A percentile compares a stretch with the other conserved stretches of the same genome.
These are phyloP conservation scores for Vanessa atalanta DNA, from an alignment of 1,140 invertebrate genomes.

Conservation along the genomic window DNA sequence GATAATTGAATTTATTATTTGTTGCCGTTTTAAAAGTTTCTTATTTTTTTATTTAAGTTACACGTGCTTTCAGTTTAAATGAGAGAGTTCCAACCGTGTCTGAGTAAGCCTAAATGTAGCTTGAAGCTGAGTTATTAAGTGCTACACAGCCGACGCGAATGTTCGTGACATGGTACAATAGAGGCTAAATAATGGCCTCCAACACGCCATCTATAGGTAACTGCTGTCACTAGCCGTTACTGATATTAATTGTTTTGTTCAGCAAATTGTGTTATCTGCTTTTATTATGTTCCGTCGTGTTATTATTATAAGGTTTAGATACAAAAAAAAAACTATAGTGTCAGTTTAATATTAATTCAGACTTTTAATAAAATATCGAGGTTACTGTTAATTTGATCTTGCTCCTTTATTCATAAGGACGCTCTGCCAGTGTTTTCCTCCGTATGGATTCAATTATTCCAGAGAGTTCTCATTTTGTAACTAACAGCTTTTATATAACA, in stretches of 20 bases:
- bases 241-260: constrained; percentile 22
- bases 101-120: constrained; percentile 10
- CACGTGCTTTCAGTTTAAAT: not conserved
- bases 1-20: not conserved
- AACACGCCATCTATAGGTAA: constrained; percentile 25
- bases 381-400: too few relatives aligned
- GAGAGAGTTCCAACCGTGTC: constrained; percentile 6
- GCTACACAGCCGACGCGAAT: constrained; percentile 16
- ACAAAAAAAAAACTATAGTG: too few relatives aligned
- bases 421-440: too few relatives aligned
- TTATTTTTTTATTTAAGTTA: not conserved
- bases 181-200: constrained; percentile 19
- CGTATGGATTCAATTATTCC: too few relatives aligned
- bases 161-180: constrained; percentile 24
- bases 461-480: too few relatives aligned
- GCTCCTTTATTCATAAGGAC: too few relatives aligned
- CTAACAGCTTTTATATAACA: too few relatives aligned
- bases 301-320: not conserved
- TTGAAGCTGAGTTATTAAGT: constrained; percentile 17
- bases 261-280: not conserved
- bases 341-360: too few relatives aligned
- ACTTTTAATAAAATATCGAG: too few relatives aligned
- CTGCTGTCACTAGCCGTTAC: constrained; percentile 20
- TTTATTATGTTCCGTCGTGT: not conserved
- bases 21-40: not conserved